Evolutionary conservation across 2,797 vertebrate species (phyloP), one percentile per base, ranked within the genome.

Genomic region (Oreochromis mossambicus): DNA sequence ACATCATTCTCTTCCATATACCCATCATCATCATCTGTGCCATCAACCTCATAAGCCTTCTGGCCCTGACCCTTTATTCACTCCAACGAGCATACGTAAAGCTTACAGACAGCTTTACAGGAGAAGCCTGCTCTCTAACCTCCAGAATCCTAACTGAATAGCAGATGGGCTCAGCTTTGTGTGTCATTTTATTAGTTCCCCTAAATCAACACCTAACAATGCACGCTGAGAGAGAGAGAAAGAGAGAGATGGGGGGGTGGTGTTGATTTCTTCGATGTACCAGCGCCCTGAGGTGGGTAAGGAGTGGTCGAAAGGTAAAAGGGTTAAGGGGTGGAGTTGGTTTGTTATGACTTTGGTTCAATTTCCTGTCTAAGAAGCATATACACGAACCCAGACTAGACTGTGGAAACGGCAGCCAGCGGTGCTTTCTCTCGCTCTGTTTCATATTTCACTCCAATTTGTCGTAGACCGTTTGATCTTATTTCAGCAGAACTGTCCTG

Each of bases 141-240:
- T 95, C 93, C 91, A 93, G 88, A 93, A 95, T 92, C 87, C 91
- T 92, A 89, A 91, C 93, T 90, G 95, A 93, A 89, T 87, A 95
- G 92, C 91, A 95, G 94, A 94, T 92, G 95, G 94, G 92, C 90
- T 93, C 83, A 93, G 91, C 94, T 95, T 95, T 95, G 92, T 91
- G 91, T 94, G 91, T 94, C 89, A 92, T 95, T 96, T 93, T 96
- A 93, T 95, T 92, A 96, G 94, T 94, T 90, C 93, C 78, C 93
- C 89, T 96, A 96, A 96, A 96, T 97, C 95, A 96, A 90, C 93
- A 92, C 90, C 92, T 94, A 95, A 96, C 93, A 95, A 95, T 95
- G 93, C 93, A 93, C 54, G 77, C 26, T 32, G 46, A 51, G 26
- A n/a, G 66, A 0, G 48, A 10, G n/a, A 84, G 68, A 79, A 84